Conservation (phyloP, 2,888 invertebrate species). For the Diplazon laetatorius region DNA sequence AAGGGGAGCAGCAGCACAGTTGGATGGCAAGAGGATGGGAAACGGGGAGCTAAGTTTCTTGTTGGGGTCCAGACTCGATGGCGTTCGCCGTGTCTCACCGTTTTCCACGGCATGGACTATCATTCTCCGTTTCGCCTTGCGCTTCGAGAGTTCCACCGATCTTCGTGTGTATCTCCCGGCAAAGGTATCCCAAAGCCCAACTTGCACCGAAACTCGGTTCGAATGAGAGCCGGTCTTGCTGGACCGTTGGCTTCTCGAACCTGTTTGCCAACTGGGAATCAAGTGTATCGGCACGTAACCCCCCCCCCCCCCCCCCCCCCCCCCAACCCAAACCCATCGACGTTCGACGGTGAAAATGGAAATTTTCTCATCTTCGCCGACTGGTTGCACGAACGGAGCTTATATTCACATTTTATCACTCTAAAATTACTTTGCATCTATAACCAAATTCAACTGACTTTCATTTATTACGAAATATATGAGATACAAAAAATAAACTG, state of each 20-base stretch:
- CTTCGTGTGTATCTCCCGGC: slow-evolving; percentile 44
- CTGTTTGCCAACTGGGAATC: slow-evolving; percentile 21
- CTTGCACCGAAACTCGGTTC: slow-evolving; percentile 45
- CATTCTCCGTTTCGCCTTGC: slow-evolving; percentile 45
- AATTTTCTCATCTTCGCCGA: no score
- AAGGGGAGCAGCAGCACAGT: slow-evolving; percentile 39
- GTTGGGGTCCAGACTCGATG: slow-evolving; percentile 81
- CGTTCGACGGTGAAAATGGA: no score
- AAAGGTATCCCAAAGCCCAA: no score
- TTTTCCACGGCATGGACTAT: slow-evolving; percentile 60
- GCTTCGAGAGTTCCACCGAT: slow-evolving; percentile 13
- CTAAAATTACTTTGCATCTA: no score
- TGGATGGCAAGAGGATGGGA: slow-evolving; percentile 37
- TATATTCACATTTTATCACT: no score
- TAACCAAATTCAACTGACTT: no score
- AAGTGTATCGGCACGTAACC: slow-evolving; percentile 20
- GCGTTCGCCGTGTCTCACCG: slow-evolving; percentile 75
- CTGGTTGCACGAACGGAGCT: no score
- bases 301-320: no score
- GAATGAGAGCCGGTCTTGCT: slow-evolving; percentile 46
- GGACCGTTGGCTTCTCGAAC: slow-evolving; percentile 45
- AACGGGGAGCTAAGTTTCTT: slow-evolving; percentile 79
- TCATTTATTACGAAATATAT: no score
- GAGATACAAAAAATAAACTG: no score
- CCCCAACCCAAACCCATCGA: no score